Percentiles rank a stretch among this genome's conserved stretches.
Evolutionary conservation across 2,113 vertebrate species (phyloP).

Genomic region (Nycticebus coucang): DNA sequence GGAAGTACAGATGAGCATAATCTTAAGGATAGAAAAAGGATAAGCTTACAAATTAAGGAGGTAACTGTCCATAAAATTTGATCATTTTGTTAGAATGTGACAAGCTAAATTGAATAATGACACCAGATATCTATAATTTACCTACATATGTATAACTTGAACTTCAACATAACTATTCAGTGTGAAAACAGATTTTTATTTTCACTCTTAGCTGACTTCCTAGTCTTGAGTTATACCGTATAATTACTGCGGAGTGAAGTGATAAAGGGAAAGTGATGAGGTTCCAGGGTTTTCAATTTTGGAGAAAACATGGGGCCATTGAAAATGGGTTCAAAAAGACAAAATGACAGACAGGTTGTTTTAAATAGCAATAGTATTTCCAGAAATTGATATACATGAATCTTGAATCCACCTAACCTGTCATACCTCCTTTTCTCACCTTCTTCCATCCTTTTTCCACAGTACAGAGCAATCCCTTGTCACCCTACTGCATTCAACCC

Average conservation of each 20-base stretch:
- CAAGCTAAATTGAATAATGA: not conserved
- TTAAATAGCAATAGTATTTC: not conserved
- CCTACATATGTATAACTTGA: not conserved
- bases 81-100: slow-evolving; percentile 33
- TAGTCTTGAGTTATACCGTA: not conserved
- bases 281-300: not conserved
- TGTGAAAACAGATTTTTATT: not conserved
- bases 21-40: not conserved
- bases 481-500: accelerated
- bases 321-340: not conserved
- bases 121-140: not conserved
- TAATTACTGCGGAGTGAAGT: not conserved
- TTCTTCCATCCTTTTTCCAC: not conserved
- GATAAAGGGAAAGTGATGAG: not conserved
- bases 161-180: not conserved
- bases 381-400: not conserved
- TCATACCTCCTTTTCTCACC: not conserved
- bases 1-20: not conserved
- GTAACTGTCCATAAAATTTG: slow-evolving; percentile 28
- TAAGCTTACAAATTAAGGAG: not conserved
- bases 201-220: not conserved
- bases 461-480: not conserved
- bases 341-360: not conserved
- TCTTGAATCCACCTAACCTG: not conserved
- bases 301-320: not conserved